A percentile compares a stretch with the other conserved stretches of the same genome.
Evolutionary conservation across 2,888 invertebrate species (phyloP).

Genomic region (Euproctis similis): DNA sequence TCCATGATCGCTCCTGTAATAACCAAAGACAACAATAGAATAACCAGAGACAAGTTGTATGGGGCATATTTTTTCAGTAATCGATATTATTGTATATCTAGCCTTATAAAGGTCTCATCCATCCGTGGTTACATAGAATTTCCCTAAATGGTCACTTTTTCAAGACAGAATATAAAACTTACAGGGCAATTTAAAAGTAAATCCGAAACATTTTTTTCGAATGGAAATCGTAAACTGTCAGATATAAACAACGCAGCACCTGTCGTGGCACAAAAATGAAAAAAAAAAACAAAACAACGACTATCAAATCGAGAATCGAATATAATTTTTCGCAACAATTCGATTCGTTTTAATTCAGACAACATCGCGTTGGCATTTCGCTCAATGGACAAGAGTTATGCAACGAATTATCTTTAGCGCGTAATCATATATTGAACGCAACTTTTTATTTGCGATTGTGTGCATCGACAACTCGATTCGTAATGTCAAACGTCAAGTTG

Average conservation of each 20-base stretch:
- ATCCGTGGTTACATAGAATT: no score
- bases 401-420: constrained; percentile 27
- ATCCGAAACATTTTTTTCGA: no score
- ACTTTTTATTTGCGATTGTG: constrained; percentile 18
- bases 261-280: constrained; percentile 13
- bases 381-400: constrained; percentile 20
- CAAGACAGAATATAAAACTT: no score
- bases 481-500: constrained; percentile 37
- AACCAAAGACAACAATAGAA: no score
- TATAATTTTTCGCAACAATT: constrained; percentile 16
- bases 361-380: constrained; percentile 13
- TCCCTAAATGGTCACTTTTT: no score
- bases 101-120: no score
- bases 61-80: no score
- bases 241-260: constrained; percentile 15
- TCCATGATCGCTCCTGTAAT: no score
- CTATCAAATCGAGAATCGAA: constrained; percentile 14
- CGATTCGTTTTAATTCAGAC: constrained; percentile 22
- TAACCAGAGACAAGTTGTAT: no score
- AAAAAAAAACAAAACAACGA: constrained; percentile 9
- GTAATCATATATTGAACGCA: constrained; percentile 17
- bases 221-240: constrained; percentile 15
- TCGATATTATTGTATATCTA: no score
- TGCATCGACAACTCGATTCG: constrained; percentile 26
- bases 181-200: no score